Evolutionary conservation across 2,888 invertebrate genomes (phyloP).

Genomic region (Schizaphis graminum): DNA sequence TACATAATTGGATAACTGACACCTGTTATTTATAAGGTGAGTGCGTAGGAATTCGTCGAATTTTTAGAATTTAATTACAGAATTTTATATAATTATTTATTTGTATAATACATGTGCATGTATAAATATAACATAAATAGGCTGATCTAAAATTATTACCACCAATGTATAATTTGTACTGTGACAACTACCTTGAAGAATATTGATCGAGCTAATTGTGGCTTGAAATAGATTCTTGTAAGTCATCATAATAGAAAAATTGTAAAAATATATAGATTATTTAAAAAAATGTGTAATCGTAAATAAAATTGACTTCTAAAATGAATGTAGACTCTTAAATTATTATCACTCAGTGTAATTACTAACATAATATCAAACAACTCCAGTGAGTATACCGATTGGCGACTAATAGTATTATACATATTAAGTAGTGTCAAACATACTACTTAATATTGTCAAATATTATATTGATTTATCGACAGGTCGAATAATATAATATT

Average conservation of each 20-base stretch:
- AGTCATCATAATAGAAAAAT: neutral
- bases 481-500: neutral
- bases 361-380: neutral
- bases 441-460: neutral
- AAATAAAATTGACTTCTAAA: neutral
- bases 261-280: neutral
- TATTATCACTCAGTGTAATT: neutral
- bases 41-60: neutral
- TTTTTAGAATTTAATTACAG: neutral
- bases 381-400: neutral
- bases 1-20: neutral
- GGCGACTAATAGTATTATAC: too few species aligned
- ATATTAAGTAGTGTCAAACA: neutral
- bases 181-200: neutral
- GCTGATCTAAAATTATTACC: neutral
- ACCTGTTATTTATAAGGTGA: neutral
- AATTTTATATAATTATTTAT: neutral
- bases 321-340: neutral
- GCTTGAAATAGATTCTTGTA: neutral
- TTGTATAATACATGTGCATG: neutral
- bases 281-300: neutral
- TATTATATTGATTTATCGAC: constrained; percentile 3
- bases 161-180: neutral
- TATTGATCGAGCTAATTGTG: neutral
- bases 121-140: neutral